These are phyloP conservation scores for Chloroceryle inda DNA, from an alignment of 2,797 vertebrate species.

Conservation along the genomic window DNA sequence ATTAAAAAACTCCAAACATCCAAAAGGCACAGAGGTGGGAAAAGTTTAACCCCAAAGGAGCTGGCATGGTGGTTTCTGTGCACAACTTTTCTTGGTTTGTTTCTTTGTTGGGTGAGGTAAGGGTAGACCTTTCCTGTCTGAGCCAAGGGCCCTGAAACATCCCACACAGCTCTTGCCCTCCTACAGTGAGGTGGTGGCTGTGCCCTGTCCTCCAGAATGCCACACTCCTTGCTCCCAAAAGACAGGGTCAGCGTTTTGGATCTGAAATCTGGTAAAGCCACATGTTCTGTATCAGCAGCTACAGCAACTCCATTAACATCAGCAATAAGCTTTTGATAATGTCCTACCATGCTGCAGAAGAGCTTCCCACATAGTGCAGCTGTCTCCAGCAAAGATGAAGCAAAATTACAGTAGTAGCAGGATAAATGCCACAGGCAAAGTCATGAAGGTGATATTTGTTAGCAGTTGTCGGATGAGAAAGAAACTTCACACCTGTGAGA, in stretches of 20 bases:
- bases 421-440: constrained; percentile 35
- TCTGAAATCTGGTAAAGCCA: neutral
- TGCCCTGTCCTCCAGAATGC: neutral
- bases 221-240: neutral
- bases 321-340: neutral
- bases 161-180: neutral
- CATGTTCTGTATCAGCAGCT: constrained; percentile 24
- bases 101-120: neutral
- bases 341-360: neutral
- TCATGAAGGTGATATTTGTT: constrained; percentile 39
- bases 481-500: neutral
- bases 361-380: neutral
- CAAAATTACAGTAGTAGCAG: constrained; percentile 10
- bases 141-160: neutral
- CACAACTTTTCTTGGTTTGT: neutral
- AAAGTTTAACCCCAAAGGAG: neutral
- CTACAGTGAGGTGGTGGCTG: neutral
- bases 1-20: neutral
- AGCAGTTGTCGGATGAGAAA: neutral
- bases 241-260: neutral
- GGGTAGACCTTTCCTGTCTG: neutral
- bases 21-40: neutral
- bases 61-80: neutral
- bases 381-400: constrained; percentile 27
- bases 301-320: constrained; percentile 12